phyloP scores from a whole-genome alignment of 2,888 invertebrate genomes.

The Leucophora obtusa region DNA sequence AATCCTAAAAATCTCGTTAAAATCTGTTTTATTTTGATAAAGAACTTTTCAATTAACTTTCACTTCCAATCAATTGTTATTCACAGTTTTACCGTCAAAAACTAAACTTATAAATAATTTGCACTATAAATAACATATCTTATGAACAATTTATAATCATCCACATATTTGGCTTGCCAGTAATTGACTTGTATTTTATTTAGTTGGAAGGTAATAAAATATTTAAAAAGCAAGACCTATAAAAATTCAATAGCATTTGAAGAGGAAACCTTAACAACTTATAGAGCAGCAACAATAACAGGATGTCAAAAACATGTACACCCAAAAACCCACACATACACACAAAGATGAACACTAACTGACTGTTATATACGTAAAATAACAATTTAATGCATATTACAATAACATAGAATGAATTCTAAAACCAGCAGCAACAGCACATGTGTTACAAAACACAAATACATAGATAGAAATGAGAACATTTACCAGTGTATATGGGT shows the following conservation, averaged over 20 bases:
- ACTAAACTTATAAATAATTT: too few relatives aligned
- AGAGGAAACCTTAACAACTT: conserved; percentile 29
- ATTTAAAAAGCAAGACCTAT: conserved; percentile 4
- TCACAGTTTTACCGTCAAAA: too few relatives aligned
- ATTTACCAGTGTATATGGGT: background rate
- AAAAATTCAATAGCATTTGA: conserved; percentile 12
- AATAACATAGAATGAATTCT: conserved; percentile 18
- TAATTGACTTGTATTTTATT: conserved; percentile 31
- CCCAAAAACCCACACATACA: conserved; percentile 15
- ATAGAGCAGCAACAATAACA: conserved; percentile 20
- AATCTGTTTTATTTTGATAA: too few relatives aligned
- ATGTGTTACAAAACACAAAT: conserved; percentile 27
- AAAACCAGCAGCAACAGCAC: conserved; percentile 26
- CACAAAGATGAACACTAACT: background rate
- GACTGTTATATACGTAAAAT: background rate
- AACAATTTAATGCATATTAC: conserved; percentile 25
- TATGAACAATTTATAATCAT: background rate
- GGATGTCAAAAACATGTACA: conserved; percentile 21
- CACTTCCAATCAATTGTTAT: too few relatives aligned
- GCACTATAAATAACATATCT: too few relatives aligned
- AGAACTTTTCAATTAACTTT: too few relatives aligned
- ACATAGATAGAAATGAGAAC: background rate
- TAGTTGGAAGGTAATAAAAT: conserved; percentile 38
- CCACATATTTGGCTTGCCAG: background rate
- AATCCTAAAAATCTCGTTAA: too few relatives aligned